Conservation (phyloP, 2,113 vertebrate genomes). For the Psittacara wagleri region DNA sequence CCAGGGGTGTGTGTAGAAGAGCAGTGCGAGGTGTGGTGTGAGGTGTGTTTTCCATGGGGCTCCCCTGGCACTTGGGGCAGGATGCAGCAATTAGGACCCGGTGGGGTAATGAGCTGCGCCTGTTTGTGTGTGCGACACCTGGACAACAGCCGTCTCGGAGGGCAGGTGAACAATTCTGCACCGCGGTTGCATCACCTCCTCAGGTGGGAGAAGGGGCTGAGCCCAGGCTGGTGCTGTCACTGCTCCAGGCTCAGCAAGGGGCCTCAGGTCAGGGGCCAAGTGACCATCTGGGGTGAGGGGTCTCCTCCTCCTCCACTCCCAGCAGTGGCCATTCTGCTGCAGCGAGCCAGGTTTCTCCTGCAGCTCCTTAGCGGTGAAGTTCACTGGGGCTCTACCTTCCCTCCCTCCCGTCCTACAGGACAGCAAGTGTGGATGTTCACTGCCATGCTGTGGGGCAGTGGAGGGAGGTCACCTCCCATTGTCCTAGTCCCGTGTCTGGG, state of each 20-base stretch:
- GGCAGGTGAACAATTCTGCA: slow-evolving; percentile 34
- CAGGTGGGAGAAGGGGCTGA: slow-evolving; percentile 41
- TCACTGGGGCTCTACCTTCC: not conserved
- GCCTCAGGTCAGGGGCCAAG: not conserved
- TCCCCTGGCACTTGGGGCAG: slow-evolving; percentile 7
- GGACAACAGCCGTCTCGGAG: slow-evolving; percentile 44
- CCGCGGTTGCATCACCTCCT: slow-evolving; percentile 73
- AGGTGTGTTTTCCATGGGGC: slow-evolving; percentile 32
- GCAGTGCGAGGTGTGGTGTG: too few relatives aligned
- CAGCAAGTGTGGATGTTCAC: not conserved
- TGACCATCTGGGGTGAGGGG: not conserved
- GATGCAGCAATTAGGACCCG: slow-evolving; percentile 42
- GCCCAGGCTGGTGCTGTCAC: not conserved
- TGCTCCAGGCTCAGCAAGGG: not conserved
- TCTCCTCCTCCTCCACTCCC: not conserved
- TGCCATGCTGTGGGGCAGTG: fast-evolving
- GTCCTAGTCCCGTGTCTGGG: not conserved
- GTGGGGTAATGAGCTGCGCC: not conserved
- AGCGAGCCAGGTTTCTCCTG: not conserved
- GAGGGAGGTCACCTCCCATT: fast-evolving
- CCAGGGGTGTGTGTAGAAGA: slow-evolving; percentile 41
- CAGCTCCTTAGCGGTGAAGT: not conserved
- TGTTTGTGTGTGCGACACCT: slow-evolving; percentile 65
- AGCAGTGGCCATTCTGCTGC: not conserved
- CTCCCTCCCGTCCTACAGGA: fast-evolving